Evolutionary conservation across 2,888 invertebrate genomes (phyloP).

Genomic region (Caenorhabditis becei): DNA sequence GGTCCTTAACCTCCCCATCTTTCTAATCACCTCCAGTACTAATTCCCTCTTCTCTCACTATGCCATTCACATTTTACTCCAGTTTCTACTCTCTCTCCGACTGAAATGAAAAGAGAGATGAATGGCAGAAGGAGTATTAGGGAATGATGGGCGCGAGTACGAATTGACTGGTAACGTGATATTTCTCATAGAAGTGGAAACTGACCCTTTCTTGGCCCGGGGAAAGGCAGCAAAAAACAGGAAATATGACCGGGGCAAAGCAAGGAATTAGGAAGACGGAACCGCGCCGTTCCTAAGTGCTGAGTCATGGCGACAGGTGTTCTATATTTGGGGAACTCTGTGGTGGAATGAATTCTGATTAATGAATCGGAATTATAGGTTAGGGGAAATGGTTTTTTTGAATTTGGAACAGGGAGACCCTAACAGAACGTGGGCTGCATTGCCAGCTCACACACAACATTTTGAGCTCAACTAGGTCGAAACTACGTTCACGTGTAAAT

Average conservation of each 20-base stretch:
- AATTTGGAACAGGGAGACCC: too few relatives aligned
- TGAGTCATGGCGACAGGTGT: conserved; percentile 25
- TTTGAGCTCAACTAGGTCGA: too few relatives aligned
- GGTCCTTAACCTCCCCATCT: conserved; percentile 39
- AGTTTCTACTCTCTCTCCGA: not conserved
- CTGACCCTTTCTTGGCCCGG: too few relatives aligned
- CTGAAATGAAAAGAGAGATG: conserved; percentile 6
- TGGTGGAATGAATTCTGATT: not conserved
- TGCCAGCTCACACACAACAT: too few relatives aligned
- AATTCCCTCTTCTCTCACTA: not conserved
- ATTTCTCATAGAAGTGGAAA: not conserved
- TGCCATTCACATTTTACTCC: conserved; percentile 18
- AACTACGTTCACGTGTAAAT: too few relatives aligned
- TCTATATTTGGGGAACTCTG: not conserved
- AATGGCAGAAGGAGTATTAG: conserved; percentile 17
- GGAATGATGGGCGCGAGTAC: not conserved
- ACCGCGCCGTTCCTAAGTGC: conserved; percentile 1
- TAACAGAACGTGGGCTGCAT: too few relatives aligned
- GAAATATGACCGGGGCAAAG: conserved; percentile 12
- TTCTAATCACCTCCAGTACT: conserved; percentile 22
- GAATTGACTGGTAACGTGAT: conserved; percentile 10
- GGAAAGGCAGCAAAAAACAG: not conserved
- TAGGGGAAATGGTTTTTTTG: not conserved
- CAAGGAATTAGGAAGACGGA: not conserved
- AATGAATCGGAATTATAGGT: not conserved